A percentile compares a stretch with the other conserved stretches of the same genome.
phyloP scores from a whole-genome alignment of 1,140 invertebrate genomes.

The Zaprionus kolodkinae region DNA sequence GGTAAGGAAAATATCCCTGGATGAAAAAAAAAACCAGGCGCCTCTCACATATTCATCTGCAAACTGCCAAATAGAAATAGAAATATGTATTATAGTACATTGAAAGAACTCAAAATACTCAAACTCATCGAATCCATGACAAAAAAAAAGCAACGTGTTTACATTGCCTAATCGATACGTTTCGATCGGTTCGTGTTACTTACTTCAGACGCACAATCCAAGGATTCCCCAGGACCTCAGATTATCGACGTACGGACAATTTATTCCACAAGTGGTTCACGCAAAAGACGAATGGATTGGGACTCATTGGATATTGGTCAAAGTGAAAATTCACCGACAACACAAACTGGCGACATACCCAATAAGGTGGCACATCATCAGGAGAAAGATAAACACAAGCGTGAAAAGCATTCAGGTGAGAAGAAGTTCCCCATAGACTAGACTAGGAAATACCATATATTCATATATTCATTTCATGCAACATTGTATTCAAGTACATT shows the following conservation, averaged over 20 bases:
- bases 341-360: constrained; percentile 67
- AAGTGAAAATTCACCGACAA: constrained; percentile 78
- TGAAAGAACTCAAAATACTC: constrained; percentile 6
- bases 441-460: no score
- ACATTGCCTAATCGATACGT: constrained; percentile 54
- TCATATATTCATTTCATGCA: not conserved
- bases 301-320: constrained; percentile 82
- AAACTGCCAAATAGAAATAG: not conserved
- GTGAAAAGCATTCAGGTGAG: constrained; percentile 77
- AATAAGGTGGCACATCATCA: constrained; percentile 68
- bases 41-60: not conserved
- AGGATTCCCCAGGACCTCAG: constrained; percentile 80
- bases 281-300: constrained; percentile 85
- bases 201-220: constrained; percentile 73
- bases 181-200: constrained; percentile 37
- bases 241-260: constrained; percentile 84
- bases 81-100: not conserved
- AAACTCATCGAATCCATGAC: constrained; percentile 28
- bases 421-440: not conserved
- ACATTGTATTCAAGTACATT: constrained; percentile 4
- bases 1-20: constrained; percentile 52
- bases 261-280: constrained; percentile 76
- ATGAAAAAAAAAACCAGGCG: not conserved
- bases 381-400: constrained; percentile 81
- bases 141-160: constrained; percentile 22